Percentiles rank a stretch among this genome's conserved stretches.
Evolutionary conservation across 1,140 invertebrate species (phyloP).

Genomic region (Littorina saxatilis): DNA sequence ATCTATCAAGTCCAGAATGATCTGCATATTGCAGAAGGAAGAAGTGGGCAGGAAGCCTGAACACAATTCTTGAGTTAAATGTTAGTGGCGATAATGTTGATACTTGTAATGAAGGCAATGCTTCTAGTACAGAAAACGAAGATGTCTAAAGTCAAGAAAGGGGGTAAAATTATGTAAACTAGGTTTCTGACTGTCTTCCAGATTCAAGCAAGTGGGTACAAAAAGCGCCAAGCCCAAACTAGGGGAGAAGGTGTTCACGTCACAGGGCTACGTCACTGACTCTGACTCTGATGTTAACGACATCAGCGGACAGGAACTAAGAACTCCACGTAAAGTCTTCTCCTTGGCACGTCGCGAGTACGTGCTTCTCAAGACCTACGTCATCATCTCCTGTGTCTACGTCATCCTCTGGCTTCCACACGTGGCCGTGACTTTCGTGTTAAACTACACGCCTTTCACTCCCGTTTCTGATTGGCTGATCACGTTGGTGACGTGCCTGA

Average conservation of each 20-base stretch:
- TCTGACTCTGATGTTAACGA: constrained; percentile 22
- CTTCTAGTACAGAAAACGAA: no score
- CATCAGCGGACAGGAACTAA: neutral
- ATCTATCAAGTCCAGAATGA: no score
- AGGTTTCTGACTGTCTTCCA: no score
- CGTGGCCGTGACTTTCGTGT: neutral
- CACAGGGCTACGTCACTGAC: constrained; percentile 18
- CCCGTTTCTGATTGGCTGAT: constrained; percentile 11
- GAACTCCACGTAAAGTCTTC: neutral
- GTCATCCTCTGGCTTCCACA: constrained; percentile 23
- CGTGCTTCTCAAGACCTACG: constrained; percentile 23
- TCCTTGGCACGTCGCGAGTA: neutral
- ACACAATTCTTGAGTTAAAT: no score
- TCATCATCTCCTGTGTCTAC: constrained; percentile 10
- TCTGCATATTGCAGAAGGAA: no score
- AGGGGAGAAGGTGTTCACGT: constrained; percentile 11
- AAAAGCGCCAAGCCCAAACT: neutral
- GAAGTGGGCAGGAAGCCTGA: no score
- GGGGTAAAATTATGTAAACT: no score
- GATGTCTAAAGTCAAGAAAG: no score
- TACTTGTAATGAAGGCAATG: no score
- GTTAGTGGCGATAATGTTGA: no score
- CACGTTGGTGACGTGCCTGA: neutral
- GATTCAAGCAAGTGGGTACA: neutral
- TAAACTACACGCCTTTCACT: neutral